Conservation (phyloP, 2,797 vertebrate genomes). For the Arrhamphus sclerolepis region DNA sequence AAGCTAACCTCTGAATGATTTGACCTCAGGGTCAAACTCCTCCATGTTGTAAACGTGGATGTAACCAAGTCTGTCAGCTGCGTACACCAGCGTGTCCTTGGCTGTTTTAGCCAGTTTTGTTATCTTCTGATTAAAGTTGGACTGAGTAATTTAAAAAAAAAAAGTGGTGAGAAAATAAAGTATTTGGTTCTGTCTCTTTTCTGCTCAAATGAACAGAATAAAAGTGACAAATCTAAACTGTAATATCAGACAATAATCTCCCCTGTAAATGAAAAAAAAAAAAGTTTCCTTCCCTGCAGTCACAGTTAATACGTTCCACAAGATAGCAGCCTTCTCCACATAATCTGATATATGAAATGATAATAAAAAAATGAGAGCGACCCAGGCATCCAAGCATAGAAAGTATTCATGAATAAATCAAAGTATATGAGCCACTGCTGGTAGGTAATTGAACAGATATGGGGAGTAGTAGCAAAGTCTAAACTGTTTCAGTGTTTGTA, state of each 20-base stretch:
- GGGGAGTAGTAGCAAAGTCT: neutral
- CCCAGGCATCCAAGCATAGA: conserved; percentile 4
- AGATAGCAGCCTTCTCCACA: conserved; percentile 8
- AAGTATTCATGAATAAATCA: conserved; percentile 23
- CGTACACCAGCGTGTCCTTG: conserved; percentile 50
- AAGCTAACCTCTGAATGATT: conserved; percentile 49
- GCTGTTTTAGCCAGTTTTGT: conserved; percentile 67
- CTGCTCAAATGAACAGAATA: conserved; percentile 8
- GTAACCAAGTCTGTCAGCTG: conserved; percentile 71
- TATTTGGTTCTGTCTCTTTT: too few relatives aligned
- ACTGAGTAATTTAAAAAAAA: conserved; percentile 50
- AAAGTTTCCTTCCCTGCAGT: conserved; percentile 18
- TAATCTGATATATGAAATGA: neutral
- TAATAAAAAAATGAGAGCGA: neutral
- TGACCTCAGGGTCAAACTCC: conserved; percentile 56
- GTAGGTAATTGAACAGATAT: conserved; percentile 7
- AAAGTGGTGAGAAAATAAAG: neutral
- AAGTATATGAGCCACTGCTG: conserved; percentile 7
- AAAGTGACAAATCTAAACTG: conserved; percentile 13
- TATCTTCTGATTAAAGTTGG: conserved; percentile 71
- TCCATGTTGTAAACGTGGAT: conserved; percentile 65
- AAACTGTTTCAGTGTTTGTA: neutral
- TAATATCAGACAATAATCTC: neutral
- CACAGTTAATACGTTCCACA: conserved; percentile 9
- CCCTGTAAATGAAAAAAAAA: neutral